Conservation (phyloP, 1,140 invertebrate genomes). For the Archivesica marissinica region DNA sequence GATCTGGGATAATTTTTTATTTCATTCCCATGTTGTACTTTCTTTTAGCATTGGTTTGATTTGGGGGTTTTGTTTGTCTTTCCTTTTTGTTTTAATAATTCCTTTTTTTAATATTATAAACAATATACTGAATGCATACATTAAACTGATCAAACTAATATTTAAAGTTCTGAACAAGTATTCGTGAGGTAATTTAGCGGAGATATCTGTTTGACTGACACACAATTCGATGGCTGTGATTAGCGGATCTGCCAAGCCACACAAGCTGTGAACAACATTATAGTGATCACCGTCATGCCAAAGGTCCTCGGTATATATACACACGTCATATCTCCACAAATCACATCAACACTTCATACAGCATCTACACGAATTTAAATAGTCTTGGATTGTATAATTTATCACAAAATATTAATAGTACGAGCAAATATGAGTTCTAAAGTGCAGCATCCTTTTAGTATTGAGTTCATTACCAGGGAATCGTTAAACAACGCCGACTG, state of each 20-base stretch:
- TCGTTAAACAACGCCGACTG: not conserved
- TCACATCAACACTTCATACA: not conserved
- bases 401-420: not conserved
- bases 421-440: slow-evolving; percentile 6
- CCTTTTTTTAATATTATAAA: not conserved
- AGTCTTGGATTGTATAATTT: not conserved
- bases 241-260: slow-evolving; percentile 18
- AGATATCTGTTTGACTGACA: not conserved
- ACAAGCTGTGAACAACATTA: slow-evolving; percentile 29
- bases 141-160: not conserved
- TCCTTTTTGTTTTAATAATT: not conserved
- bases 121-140: not conserved
- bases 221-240: not conserved
- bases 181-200: not conserved
- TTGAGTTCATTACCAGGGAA: slow-evolving; percentile 3
- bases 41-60: too few relatives aligned
- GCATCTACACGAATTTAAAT: not conserved
- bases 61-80: not conserved
- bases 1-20: too few relatives aligned
- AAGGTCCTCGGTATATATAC: slow-evolving; percentile 6
- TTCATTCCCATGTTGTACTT: too few relatives aligned
- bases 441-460: slow-evolving; percentile 10
- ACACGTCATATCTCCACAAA: not conserved
- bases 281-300: slow-evolving; percentile 3
- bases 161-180: not conserved